These are phyloP conservation scores for Helicolenus hilgendorfi DNA, from an alignment of 2,797 vertebrate species.

Conservation along the genomic window DNA sequence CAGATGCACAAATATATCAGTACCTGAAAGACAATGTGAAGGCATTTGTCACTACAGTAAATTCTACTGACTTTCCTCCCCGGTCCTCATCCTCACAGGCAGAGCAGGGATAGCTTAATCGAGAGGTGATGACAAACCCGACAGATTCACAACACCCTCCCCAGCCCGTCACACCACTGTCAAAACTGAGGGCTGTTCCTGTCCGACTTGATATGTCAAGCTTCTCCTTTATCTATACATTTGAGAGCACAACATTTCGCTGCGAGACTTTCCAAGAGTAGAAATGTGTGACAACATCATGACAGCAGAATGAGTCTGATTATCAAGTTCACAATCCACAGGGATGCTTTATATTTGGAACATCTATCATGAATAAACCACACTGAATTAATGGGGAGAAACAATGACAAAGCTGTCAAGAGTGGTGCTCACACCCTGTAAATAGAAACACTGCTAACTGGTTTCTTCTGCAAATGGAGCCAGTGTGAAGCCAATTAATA, in stretches of 20 bases:
- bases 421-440: conserved; percentile 21
- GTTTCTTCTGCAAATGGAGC: conserved; percentile 25
- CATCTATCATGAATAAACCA: conserved; percentile 36
- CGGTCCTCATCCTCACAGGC: conserved; percentile 41
- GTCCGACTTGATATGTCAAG: conserved; percentile 67
- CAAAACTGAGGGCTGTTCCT: conserved; percentile 58
- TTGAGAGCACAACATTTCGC: background rate
- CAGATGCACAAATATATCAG: background rate
- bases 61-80: background rate
- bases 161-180: conserved; percentile 43
- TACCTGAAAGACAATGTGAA: background rate
- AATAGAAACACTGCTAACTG: conserved; percentile 31
- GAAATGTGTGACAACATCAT: background rate
- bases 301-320: background rate
- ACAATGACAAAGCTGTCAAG: conserved; percentile 13
- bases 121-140: conserved; percentile 75
- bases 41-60: background rate
- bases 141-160: conserved; percentile 66
- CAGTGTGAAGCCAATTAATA: background rate
- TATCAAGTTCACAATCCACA: conserved; percentile 8
- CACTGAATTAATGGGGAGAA: conserved; percentile 24
- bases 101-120: conserved; percentile 68
- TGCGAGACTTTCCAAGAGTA: background rate
- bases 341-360: conserved; percentile 15
- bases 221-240: background rate